Conservation (phyloP, 2,888 invertebrate genomes). For the Drosophila borborema region DNA sequence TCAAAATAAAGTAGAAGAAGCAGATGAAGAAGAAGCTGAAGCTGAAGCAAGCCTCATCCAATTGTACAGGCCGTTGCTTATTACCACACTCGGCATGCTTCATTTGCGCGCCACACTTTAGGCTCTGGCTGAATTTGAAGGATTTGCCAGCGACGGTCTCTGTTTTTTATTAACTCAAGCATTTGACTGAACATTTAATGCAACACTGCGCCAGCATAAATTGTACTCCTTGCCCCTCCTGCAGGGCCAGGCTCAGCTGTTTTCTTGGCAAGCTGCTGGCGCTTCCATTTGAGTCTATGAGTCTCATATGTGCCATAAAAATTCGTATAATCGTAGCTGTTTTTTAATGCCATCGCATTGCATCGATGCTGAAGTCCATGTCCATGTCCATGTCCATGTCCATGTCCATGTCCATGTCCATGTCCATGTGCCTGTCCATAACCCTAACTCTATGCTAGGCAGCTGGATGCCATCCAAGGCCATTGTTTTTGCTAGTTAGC, state of each 20-base stretch:
- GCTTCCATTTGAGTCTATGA: constrained; percentile 59
- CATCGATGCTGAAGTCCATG: constrained; percentile 14
- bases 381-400: background rate
- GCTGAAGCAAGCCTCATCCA: background rate
- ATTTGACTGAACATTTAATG: constrained; percentile 79
- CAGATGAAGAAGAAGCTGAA: too few species aligned
- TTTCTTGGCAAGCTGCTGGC: constrained; percentile 52
- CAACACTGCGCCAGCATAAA: constrained; percentile 79
- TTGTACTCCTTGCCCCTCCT: constrained; percentile 29
- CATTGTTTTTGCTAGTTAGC: constrained; percentile 74
- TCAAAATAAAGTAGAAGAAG: constrained; percentile 9
- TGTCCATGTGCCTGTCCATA: constrained; percentile 15
- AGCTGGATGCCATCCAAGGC: constrained; percentile 77
- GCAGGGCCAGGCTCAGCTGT: background rate
- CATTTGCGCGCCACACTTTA: constrained; percentile 72
- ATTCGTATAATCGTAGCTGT: constrained; percentile 69
- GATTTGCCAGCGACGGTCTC: constrained; percentile 43
- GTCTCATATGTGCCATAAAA: constrained; percentile 80
- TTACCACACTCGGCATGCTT: constrained; percentile 68
- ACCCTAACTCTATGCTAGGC: constrained; percentile 47
- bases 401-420: constrained; percentile 6
- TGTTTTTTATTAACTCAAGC: constrained; percentile 73
- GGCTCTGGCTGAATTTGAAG: constrained; percentile 61
- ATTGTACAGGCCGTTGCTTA: constrained; percentile 47
- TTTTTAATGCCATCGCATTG: constrained; percentile 47